Conservation (phyloP, 1,140 invertebrate species). For the Sarcophaga peregrina region DNA sequence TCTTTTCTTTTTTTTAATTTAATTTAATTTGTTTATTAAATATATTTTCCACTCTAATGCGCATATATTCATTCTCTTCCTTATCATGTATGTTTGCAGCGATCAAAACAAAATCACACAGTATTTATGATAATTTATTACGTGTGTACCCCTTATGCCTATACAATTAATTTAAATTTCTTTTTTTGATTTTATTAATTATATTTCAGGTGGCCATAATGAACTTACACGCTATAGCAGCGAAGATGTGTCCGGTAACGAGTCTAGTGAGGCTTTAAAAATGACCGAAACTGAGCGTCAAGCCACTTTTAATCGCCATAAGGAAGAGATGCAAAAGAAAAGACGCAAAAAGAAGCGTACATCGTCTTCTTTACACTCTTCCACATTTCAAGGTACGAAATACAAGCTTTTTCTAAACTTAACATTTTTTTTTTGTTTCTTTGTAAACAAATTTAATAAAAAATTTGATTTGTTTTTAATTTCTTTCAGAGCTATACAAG, state of each 20-base stretch:
- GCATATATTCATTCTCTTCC: no score
- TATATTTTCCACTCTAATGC: no score
- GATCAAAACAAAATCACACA: no score
- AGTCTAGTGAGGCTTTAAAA: slow-evolving; percentile 63
- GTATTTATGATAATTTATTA: not conserved
- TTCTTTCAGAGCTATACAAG: slow-evolving; percentile 86
- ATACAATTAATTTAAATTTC: slow-evolving; percentile 23
- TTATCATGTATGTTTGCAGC: no score
- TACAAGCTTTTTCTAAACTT: not conserved
- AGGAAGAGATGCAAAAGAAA: slow-evolving; percentile 87
- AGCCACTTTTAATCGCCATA: slow-evolving; percentile 75
- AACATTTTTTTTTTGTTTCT: not conserved
- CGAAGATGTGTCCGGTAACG: slow-evolving; percentile 65
- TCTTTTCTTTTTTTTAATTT: no score
- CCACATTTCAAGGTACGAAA: slow-evolving; percentile 84
- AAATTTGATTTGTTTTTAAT: not conserved
- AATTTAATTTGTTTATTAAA: no score
- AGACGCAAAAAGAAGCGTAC: slow-evolving; percentile 89
- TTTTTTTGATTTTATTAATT: slow-evolving; percentile 9
- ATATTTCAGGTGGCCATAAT: slow-evolving; percentile 59
- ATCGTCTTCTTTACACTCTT: slow-evolving; percentile 82
- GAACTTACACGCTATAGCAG: slow-evolving; percentile 65
- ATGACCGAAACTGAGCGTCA: slow-evolving; percentile 65
- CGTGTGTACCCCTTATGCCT: not conserved
- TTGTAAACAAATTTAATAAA: not conserved